These are phyloP conservation scores for Cyphomyrus plagiostoma DNA, from an alignment of 2,113 vertebrate genomes.

Conservation along the genomic window DNA sequence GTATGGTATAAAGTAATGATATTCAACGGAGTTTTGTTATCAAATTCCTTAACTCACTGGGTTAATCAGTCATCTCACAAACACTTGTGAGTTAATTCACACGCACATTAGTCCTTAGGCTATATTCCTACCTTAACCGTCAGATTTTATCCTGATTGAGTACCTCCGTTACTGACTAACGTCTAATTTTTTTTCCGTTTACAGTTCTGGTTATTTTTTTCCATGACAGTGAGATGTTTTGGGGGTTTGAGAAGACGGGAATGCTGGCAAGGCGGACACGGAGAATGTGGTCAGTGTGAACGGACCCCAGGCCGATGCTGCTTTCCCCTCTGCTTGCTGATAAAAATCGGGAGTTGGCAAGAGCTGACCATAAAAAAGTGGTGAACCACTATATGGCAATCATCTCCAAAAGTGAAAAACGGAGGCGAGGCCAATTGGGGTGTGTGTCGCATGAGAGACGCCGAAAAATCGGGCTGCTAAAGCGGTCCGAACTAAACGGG, in stretches of 20 bases:
- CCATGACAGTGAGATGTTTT: constrained; percentile 24
- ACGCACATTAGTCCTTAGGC: not conserved
- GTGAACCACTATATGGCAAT: constrained; percentile 37
- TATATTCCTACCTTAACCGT: not conserved
- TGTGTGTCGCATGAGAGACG: constrained; percentile 41
- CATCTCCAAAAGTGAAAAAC: constrained; percentile 40
- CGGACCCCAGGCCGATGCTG: not conserved
- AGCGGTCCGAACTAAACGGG: constrained; percentile 38
- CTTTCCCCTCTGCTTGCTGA: not conserved
- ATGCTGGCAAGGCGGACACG: constrained; percentile 29
- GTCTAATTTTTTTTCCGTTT: not conserved
- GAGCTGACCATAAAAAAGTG: constrained; percentile 27
- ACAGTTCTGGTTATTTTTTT: not conserved
- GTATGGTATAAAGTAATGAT: not conserved
- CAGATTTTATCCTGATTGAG: not conserved
- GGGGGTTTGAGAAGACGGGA: constrained; percentile 39
- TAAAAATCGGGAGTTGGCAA: constrained; percentile 16
- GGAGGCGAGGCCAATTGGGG: constrained; percentile 32
- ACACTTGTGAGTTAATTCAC: not conserved
- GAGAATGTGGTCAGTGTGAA: constrained; percentile 25
- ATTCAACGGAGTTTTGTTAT: not conserved
- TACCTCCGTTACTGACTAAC: not conserved
- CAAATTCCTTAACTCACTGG: not conserved
- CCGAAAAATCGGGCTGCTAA: constrained; percentile 36
- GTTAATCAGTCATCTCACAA: constrained; percentile 1